Evolutionary conservation across 1,140 invertebrate species (phyloP), one percentile per base, ranked within the genome.

Genomic region (Ptiloglossa arizonensis): DNA sequence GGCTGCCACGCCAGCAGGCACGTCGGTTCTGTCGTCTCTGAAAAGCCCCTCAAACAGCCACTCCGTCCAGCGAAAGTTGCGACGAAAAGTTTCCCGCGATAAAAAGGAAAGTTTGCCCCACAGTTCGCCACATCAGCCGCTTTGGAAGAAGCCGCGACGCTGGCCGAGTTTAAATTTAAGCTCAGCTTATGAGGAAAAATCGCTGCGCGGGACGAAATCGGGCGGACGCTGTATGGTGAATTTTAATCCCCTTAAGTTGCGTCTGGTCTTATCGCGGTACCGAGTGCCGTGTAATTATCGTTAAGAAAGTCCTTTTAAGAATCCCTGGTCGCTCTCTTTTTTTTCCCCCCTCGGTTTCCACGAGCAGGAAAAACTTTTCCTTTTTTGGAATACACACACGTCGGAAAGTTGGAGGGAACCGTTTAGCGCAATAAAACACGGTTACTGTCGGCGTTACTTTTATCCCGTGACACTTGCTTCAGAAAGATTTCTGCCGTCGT

Each of bases 401-500:
- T 59, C 44, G 27, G 38, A 64, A 79, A 81, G 67, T 82, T 78
- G 64, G 60, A 66, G 67, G 64, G 80, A 82, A 78, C 59, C 81
- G 81, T 82, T 76, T 82, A 83, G 81, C 63, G 81, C 70, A 78
- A 83, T 83, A 83, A 83, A 76, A 74, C 63, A 63, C 48, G 76
- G 62, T 63, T 63, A 80, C 44, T 50, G 80, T 81, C 77, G 64
- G 52, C 63, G 80, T 56, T 79, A 73, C 54, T 27, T 74, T 82
- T 67, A 70, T 62, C 63, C 52, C 44, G 50, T 71, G 74, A 83
- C 74, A 82, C 66, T 76, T 66, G 67, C 60, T 57, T 69, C 79
- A 46, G 50, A 78, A 83, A 70, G 81, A 83, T 83, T 71, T 59
- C 48, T 41, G 32, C 66, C 69, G 66, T 50, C 75, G 62, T 69